Percentiles rank a stretch among this genome's conserved stretches.
Conservation (phyloP, 2,797 vertebrate genomes). For the Sebastes matsubarae region DNA sequence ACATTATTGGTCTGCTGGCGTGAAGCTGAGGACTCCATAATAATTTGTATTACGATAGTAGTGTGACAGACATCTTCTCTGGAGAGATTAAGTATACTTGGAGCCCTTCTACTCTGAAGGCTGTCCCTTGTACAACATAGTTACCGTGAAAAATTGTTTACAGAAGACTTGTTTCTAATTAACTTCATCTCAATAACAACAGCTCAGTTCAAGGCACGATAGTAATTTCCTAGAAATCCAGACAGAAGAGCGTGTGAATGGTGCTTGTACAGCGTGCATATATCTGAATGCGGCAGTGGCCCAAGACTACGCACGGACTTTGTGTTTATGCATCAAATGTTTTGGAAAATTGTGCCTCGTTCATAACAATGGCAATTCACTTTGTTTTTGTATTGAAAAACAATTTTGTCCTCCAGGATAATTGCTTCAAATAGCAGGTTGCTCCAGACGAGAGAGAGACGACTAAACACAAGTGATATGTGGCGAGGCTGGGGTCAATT, state of each 20-base stretch:
- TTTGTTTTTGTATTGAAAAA: slow-evolving; percentile 64
- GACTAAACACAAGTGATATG: slow-evolving; percentile 49
- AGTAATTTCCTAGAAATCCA: slow-evolving; percentile 19
- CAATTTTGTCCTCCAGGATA: slow-evolving; percentile 44
- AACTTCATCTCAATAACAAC: slow-evolving; percentile 7
- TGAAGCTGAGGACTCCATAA: slow-evolving; percentile 20
- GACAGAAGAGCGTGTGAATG: background rate
- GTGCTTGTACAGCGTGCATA: background rate
- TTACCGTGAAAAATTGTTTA: slow-evolving; percentile 25
- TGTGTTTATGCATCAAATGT: slow-evolving; percentile 62
- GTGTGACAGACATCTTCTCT: slow-evolving; percentile 18
- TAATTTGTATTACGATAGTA: slow-evolving; percentile 21
- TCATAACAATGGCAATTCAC: slow-evolving; percentile 55
- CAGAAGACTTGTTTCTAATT: slow-evolving; percentile 40
- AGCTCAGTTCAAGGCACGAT: background rate
- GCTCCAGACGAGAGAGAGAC: slow-evolving; percentile 37
- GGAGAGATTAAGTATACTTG: slow-evolving; percentile 11
- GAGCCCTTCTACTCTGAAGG: slow-evolving; percentile 3
- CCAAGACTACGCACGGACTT: slow-evolving; percentile 26
- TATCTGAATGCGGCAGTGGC: slow-evolving; percentile 12
- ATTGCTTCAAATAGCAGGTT: slow-evolving; percentile 67
- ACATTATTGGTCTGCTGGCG: slow-evolving; percentile 23
- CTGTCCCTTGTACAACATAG: background rate
- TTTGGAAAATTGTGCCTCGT: slow-evolving; percentile 62
- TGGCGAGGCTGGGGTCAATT: slow-evolving; percentile 48